Evolutionary conservation across 2,888 invertebrate genomes (phyloP).

Genomic region (Meandrusa payeni): DNA sequence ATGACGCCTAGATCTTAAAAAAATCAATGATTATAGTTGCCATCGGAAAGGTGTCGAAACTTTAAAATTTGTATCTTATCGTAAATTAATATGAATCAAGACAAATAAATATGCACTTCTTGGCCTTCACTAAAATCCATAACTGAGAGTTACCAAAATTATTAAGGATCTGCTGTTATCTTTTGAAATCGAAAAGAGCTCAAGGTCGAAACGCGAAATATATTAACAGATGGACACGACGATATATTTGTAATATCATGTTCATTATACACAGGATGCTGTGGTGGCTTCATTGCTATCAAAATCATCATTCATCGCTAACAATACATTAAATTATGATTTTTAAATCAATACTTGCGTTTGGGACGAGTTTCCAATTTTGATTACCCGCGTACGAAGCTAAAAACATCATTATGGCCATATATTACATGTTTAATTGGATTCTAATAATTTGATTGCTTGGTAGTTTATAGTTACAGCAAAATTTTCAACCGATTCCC

Average conservation of each 20-base stretch:
- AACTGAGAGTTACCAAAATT: slow-evolving; percentile 6
- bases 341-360: slow-evolving; percentile 1
- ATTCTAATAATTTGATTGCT: too few relatives aligned
- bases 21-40: too few relatives aligned
- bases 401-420: too few relatives aligned
- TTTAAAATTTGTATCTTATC: too few relatives aligned
- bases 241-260: not conserved
- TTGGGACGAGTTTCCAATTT: slow-evolving; percentile 1
- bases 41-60: too few relatives aligned
- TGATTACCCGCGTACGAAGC: too few relatives aligned
- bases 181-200: slow-evolving; percentile 17
- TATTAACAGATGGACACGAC: slow-evolving; percentile 3
- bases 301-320: slow-evolving; percentile 2
- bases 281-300: not conserved
- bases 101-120: not conserved
- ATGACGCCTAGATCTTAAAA: too few relatives aligned
- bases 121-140: slow-evolving; percentile 2
- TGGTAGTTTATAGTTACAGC: too few relatives aligned
- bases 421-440: too few relatives aligned
- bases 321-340: slow-evolving; percentile 6
- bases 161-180: slow-evolving; percentile 18
- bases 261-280: slow-evolving; percentile 17
- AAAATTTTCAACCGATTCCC: too few relatives aligned
- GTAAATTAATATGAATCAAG: too few relatives aligned
- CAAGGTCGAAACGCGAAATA: slow-evolving; percentile 16